Percentiles rank a stretch among this genome's conserved stretches.
Evolutionary conservation across 2,888 invertebrate species (phyloP).

Genomic region (Drosophila suboccidentalis): DNA sequence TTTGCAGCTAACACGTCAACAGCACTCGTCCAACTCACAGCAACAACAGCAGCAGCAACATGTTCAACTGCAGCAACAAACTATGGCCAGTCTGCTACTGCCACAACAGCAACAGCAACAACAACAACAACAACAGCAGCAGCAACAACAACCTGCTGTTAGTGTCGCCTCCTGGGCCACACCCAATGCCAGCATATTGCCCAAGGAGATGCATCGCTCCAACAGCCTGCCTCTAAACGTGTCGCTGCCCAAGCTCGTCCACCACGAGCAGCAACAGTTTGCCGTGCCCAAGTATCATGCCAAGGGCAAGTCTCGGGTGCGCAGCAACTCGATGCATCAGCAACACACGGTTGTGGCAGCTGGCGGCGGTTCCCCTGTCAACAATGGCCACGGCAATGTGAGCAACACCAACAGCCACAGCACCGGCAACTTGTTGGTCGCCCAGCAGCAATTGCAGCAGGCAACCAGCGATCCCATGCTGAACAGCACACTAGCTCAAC

Average conservation of each 20-base stretch:
- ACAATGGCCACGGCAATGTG: slow-evolving; percentile 38
- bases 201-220: slow-evolving; percentile 88
- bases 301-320: slow-evolving; percentile 81
- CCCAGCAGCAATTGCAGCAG: slow-evolving; percentile 89
- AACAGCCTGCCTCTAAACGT: slow-evolving; percentile 88
- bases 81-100: slow-evolving; percentile 57
- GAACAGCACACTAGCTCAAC: slow-evolving; percentile 92
- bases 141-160: slow-evolving; percentile 58
- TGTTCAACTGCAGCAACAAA: slow-evolving; percentile 67
- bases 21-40: slow-evolving; percentile 60
- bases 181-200: slow-evolving; percentile 64
- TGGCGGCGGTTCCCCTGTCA: slow-evolving; percentile 61
- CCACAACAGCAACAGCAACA: slow-evolving; percentile 56
- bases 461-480: slow-evolving; percentile 92
- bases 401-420: slow-evolving; percentile 49
- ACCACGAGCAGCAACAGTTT: slow-evolving; percentile 75
- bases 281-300: slow-evolving; percentile 84
- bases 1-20: slow-evolving; percentile 69
- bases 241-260: slow-evolving; percentile 85
- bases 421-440: slow-evolving; percentile 63
- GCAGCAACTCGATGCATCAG: slow-evolving; percentile 85
- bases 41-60: slow-evolving; percentile 52
- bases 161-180: slow-evolving; percentile 70
- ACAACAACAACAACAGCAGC: slow-evolving; percentile 54
- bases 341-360: slow-evolving; percentile 70